A percentile compares a stretch with the other conserved stretches of the same genome.
Conservation (phyloP, 2,113 vertebrate species). For the Menura novaehollandiae region DNA sequence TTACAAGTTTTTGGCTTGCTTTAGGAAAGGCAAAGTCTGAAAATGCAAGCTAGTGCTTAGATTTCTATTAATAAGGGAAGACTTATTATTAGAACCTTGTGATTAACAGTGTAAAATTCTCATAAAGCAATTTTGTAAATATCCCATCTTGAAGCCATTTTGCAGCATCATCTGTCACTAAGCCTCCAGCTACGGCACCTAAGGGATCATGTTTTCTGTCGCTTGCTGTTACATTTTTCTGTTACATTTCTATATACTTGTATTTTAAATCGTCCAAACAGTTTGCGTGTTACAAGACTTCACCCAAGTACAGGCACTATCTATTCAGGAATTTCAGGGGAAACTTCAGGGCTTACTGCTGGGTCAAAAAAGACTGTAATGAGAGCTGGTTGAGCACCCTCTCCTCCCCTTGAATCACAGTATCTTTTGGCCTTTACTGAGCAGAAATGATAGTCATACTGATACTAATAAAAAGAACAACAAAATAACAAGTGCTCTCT, state of each 20-base stretch:
- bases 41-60: slow-evolving; percentile 46
- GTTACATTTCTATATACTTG: background rate
- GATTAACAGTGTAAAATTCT: slow-evolving; percentile 61
- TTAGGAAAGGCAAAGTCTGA: slow-evolving; percentile 17
- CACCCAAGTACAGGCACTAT: background rate
- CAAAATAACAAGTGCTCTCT: background rate
- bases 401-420: background rate
- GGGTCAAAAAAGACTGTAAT: background rate
- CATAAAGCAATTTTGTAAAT: slow-evolving; percentile 64
- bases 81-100: slow-evolving; percentile 59
- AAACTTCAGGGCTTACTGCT: background rate
- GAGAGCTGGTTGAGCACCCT: background rate
- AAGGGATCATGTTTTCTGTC: slow-evolving; percentile 58
- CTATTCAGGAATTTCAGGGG: background rate
- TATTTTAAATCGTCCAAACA: slow-evolving; percentile 28
- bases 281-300: background rate
- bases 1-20: slow-evolving; percentile 43
- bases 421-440: background rate
- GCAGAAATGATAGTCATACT: background rate
- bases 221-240: slow-evolving; percentile 5
- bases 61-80: slow-evolving; percentile 64
- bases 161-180: slow-evolving; percentile 53
- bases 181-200: slow-evolving; percentile 51
- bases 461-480: background rate
- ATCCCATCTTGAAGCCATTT: slow-evolving; percentile 29